Evolutionary conservation across 2,113 vertebrate genomes (phyloP).

Genomic region (Aspidoscelis tigris): DNA sequence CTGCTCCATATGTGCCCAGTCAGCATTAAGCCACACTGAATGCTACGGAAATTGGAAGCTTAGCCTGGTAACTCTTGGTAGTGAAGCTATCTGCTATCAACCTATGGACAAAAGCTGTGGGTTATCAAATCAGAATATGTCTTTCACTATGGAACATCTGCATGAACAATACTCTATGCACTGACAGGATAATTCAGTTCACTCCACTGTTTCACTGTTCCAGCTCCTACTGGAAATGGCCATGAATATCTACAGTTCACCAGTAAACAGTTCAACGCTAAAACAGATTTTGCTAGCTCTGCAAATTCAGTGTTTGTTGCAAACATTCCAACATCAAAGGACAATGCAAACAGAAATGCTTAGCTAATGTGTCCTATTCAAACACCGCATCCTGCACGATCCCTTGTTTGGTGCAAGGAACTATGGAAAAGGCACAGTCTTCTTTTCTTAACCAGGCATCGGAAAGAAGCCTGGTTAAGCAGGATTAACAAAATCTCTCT

Average conservation of each 20-base stretch:
- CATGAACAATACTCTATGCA: not conserved
- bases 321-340: not conserved
- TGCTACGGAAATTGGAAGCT: not conserved
- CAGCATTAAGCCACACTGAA: not conserved
- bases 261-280: not conserved
- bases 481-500: not conserved
- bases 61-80: not conserved
- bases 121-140: not conserved
- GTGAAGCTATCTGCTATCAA: not conserved
- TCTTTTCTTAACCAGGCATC: not conserved
- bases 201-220: not conserved
- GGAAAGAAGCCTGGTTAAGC: not conserved
- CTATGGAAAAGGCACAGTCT: not conserved
- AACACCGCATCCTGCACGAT: not conserved
- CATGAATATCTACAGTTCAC: not conserved
- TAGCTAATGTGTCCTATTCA: not conserved
- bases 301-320: not conserved
- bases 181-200: not conserved
- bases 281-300: not conserved
- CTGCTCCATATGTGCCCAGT: not conserved
- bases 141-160: not conserved
- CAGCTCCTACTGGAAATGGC: not conserved
- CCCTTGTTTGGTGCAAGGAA: not conserved
- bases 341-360: not conserved
- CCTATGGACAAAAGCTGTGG: not conserved